A percentile compares a stretch with the other conserved stretches of the same genome.
phyloP scores from a whole-genome alignment of 2,888 invertebrate genomes.

The Pheosia tremula region DNA sequence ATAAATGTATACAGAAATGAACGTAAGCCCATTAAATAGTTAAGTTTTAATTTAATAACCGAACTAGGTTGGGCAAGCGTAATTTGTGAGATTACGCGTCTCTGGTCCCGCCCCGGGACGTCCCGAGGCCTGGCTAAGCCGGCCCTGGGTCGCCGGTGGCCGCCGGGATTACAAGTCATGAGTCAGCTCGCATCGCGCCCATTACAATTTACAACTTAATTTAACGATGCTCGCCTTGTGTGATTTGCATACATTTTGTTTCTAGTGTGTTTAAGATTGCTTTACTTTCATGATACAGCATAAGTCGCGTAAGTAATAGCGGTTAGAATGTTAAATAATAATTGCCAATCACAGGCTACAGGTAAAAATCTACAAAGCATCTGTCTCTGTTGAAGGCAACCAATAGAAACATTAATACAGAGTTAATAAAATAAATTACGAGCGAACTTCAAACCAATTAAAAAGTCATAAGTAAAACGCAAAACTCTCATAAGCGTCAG shows the following conservation, averaged over 20 bases:
- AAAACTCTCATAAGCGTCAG: neutral
- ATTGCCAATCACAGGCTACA: too few relatives aligned
- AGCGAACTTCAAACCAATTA: too few relatives aligned
- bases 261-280: neutral
- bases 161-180: conserved; percentile 36
- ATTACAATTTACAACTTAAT: conserved; percentile 55
- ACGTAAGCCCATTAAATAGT: conserved; percentile 3
- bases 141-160: conserved; percentile 25
- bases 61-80: conserved; percentile 42
- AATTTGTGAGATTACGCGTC: conserved; percentile 48
- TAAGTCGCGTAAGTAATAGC: too few relatives aligned
- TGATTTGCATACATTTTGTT: conserved; percentile 46
- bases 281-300: too few relatives aligned
- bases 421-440: too few relatives aligned
- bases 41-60: conserved; percentile 53
- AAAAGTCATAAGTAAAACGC: neutral
- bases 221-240: conserved; percentile 40
- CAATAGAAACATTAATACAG: too few relatives aligned
- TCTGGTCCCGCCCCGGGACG: conserved; percentile 20
- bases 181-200: conserved; percentile 31
- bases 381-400: too few relatives aligned
- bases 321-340: too few relatives aligned
- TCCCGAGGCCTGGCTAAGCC: conserved; percentile 35
- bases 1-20: neutral
- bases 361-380: too few relatives aligned